A percentile compares a stretch with the other conserved stretches of the same genome.
Evolutionary conservation across 2,888 invertebrate genomes (phyloP).

Genomic region (Labia minor): DNA sequence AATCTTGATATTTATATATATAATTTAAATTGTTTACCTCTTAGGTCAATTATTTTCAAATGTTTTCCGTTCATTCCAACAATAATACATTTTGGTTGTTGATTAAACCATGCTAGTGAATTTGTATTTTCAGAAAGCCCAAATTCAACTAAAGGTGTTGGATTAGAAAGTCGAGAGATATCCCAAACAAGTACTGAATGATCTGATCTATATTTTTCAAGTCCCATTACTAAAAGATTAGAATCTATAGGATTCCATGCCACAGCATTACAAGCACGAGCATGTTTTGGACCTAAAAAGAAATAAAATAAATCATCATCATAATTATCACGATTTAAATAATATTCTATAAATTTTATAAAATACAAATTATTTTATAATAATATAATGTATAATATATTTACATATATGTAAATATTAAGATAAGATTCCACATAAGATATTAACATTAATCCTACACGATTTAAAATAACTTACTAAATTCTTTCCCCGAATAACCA

Average conservation of each 20-base stretch:
- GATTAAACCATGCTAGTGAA: constrained; percentile 73
- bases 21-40: constrained; percentile 48
- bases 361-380: no score
- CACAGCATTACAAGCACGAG: constrained; percentile 74
- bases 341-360: background rate
- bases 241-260: constrained; percentile 78
- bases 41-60: constrained; percentile 77
- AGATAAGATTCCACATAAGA: no score
- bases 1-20: constrained; percentile 19
- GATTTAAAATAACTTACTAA: no score
- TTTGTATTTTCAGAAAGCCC: constrained; percentile 75
- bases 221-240: constrained; percentile 71
- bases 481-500: constrained; percentile 62
- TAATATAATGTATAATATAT: no score
- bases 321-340: background rate
- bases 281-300: constrained; percentile 64
- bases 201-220: constrained; percentile 83
- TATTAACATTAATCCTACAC: no score
- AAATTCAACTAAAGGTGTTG: constrained; percentile 50
- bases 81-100: constrained; percentile 61
- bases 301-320: background rate
- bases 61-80: constrained; percentile 85
- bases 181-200: constrained; percentile 87
- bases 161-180: constrained; percentile 46
- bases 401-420: no score